These are phyloP conservation scores for Nipponia nippon DNA, from an alignment of 2,113 vertebrate genomes.

Conservation along the genomic window DNA sequence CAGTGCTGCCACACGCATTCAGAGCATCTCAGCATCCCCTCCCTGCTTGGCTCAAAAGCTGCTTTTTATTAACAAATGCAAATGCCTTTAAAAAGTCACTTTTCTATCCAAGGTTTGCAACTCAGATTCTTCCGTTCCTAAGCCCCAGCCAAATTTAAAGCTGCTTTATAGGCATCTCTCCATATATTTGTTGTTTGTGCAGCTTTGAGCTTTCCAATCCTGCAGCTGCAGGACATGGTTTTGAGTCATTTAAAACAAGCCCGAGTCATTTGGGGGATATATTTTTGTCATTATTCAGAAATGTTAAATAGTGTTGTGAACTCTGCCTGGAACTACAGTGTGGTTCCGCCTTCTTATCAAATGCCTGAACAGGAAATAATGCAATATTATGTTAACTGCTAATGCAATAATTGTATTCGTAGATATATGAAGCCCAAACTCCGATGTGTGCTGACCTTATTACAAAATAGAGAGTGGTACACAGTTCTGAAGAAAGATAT, in stretches of 20 bases:
- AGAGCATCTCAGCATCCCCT: neutral
- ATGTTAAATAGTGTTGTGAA: neutral
- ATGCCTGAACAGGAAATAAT: conserved; percentile 23
- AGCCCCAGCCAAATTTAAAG: conserved; percentile 39
- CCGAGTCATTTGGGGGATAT: neutral
- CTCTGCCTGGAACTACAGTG: neutral
- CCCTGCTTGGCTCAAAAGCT: neutral
- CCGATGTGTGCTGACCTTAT: neutral
- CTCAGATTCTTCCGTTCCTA: conserved; percentile 6
- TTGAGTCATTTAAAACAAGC: conserved; percentile 17
- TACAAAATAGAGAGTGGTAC: neutral
- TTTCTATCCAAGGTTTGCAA: conserved; percentile 44
- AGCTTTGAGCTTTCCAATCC: conserved; percentile 35
- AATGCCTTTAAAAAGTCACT: conserved; percentile 12
- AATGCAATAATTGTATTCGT: neutral
- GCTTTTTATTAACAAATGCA: conserved; percentile 40
- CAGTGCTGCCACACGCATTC: neutral
- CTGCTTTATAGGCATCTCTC: conserved; percentile 50
- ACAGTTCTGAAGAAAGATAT: neutral
- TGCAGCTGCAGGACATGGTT: conserved; percentile 44
- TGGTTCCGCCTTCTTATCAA: neutral
- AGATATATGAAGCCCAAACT: neutral
- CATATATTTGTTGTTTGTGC: conserved; percentile 48
- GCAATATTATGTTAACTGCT: neutral
- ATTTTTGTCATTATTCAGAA: neutral